Percentiles rank a stretch among this genome's conserved stretches.
Conservation (phyloP, 2,113 vertebrate species). For the Calyptomena viridis region DNA sequence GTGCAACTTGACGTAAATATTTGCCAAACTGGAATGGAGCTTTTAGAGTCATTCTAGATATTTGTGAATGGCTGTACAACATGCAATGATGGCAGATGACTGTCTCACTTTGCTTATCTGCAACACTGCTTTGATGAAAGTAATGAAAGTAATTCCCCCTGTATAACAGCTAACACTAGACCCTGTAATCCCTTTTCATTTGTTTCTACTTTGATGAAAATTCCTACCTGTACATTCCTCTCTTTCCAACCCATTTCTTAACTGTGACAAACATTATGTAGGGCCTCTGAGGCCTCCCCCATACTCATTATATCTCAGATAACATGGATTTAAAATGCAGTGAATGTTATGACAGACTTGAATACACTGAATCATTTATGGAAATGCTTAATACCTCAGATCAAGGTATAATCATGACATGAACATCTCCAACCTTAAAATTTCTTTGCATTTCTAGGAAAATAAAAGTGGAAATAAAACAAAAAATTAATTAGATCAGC, state of each 20-base stretch:
- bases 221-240: background rate
- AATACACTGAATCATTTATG: background rate
- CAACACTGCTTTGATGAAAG: background rate
- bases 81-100: background rate
- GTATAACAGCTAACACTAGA: background rate
- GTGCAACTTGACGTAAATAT: background rate
- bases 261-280: background rate
- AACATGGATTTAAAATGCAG: background rate
- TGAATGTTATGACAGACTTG: background rate
- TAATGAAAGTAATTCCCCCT: background rate
- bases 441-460: background rate
- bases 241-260: background rate
- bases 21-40: background rate
- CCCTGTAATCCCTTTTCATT: background rate
- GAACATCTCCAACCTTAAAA: background rate
- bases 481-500: background rate
- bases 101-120: background rate
- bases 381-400: background rate
- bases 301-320: background rate
- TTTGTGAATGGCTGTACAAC: background rate
- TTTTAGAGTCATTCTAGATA: background rate
- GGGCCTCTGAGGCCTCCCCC: rapidly evolving
- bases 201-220: background rate
- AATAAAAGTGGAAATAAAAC: background rate
- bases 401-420: background rate